These are phyloP conservation scores for Agrotis clavis DNA, from an alignment of 2,888 invertebrate species.

Conservation along the genomic window DNA sequence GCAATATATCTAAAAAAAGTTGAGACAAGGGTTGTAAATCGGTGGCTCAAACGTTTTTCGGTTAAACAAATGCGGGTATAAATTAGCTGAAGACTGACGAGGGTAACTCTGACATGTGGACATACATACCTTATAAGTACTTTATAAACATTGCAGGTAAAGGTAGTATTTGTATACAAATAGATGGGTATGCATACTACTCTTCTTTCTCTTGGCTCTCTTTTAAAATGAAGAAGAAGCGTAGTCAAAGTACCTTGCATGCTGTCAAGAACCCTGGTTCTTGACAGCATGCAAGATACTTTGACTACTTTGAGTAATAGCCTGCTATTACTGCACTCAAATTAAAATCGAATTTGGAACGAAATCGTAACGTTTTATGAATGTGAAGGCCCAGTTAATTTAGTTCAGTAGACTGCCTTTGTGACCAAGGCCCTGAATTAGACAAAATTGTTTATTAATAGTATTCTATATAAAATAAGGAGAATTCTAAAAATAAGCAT, in stretches of 20 bases:
- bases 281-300: too few relatives aligned
- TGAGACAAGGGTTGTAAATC: conserved; percentile 85
- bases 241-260: neutral
- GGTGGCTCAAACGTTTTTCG: conserved; percentile 85
- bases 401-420: neutral
- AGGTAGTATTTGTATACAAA: conserved; percentile 7
- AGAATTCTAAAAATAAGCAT: too few relatives aligned
- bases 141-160: conserved; percentile 24
- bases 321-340: neutral
- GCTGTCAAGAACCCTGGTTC: neutral
- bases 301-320: too few relatives aligned
- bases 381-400: too few relatives aligned
- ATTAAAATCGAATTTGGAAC: neutral
- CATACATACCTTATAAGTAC: conserved; percentile 63
- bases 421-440: neutral
- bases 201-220: too few relatives aligned
- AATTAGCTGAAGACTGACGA: conserved; percentile 87
- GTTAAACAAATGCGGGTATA: conserved; percentile 87
- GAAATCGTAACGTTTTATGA: neutral
- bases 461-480: neutral
- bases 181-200: neutral
- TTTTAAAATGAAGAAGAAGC: too few relatives aligned
- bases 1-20: conserved; percentile 80
- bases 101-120: conserved; percentile 81
- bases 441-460: neutral